Percentiles rank a stretch among this genome's conserved stretches.
These are phyloP conservation scores for Bathynomus jamesi DNA, from an alignment of 1,140 invertebrate species.

Conservation along the genomic window DNA sequence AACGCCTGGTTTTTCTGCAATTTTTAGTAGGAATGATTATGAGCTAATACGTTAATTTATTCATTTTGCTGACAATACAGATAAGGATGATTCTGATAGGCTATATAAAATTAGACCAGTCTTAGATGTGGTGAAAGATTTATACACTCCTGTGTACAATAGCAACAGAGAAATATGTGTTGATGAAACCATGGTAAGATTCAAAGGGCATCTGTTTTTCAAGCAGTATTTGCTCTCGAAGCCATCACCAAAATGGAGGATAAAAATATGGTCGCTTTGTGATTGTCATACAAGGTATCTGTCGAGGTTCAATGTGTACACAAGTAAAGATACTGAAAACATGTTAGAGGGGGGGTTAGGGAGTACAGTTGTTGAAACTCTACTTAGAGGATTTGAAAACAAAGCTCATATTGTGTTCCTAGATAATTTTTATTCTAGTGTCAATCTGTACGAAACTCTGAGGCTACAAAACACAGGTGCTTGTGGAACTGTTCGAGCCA, in stretches of 20 bases:
- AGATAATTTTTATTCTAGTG: conserved; percentile 8
- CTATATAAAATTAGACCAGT: conserved; percentile 4
- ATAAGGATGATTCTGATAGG: neutral
- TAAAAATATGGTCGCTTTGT: conserved; percentile 12
- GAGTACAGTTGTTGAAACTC: neutral
- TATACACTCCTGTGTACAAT: neutral
- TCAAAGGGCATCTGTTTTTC: conserved; percentile 4
- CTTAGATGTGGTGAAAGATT: neutral
- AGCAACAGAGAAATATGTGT: conserved; percentile 1
- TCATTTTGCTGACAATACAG: conserved; percentile 6
- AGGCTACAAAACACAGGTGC: neutral
- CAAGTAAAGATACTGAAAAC: neutral
- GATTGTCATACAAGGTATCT: conserved; percentile 5
- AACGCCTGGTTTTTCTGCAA: conserved; percentile 5
- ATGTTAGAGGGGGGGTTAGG: neutral
- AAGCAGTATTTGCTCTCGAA: conserved; percentile 9
- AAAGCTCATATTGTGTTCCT: neutral
- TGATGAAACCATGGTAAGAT: conserved; percentile 4
- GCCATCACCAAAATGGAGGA: conserved; percentile 8
- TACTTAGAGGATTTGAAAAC: neutral
- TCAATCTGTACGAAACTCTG: neutral
- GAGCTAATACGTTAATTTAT: neutral
- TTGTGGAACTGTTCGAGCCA: conserved; percentile 1
- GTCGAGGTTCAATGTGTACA: conserved; percentile 6
- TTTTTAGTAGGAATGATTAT: neutral